These are phyloP conservation scores for Capromys pilorides DNA, from an alignment of 2,797 vertebrate genomes.

Conservation along the genomic window DNA sequence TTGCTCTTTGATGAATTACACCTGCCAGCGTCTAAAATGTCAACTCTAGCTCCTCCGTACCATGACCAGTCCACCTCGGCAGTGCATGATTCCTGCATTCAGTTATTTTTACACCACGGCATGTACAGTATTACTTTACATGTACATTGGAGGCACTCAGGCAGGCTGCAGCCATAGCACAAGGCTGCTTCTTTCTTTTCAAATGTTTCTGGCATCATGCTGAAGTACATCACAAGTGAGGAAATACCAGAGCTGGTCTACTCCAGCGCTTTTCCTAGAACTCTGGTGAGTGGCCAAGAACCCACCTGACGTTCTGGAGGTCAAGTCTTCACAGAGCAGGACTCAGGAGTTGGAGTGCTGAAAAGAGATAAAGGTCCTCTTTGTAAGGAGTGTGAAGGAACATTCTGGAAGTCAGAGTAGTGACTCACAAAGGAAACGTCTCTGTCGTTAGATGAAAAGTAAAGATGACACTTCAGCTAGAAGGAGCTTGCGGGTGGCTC, in stretches of 20 bases:
- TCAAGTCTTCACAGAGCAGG: accelerated
- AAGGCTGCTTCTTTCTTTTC: accelerated
- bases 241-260: accelerated
- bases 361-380: accelerated
- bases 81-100: background rate
- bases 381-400: background rate
- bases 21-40: background rate
- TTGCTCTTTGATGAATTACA: background rate
- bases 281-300: background rate
- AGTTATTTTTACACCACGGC: background rate
- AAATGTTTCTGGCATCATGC: background rate
- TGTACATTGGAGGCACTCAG: no score
- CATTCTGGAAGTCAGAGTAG: background rate
- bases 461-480: background rate
- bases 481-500: accelerated
- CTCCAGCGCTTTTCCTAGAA: accelerated
- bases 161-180: accelerated
- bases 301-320: background rate
- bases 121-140: no score
- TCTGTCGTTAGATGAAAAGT: background rate
- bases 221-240: accelerated
- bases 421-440: accelerated
- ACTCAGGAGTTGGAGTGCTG: accelerated
- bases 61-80: background rate
- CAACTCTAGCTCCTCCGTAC: background rate